Evolutionary conservation across 2,113 vertebrate species (phyloP).

Genomic region (Paramisgurnus dabryanus): DNA sequence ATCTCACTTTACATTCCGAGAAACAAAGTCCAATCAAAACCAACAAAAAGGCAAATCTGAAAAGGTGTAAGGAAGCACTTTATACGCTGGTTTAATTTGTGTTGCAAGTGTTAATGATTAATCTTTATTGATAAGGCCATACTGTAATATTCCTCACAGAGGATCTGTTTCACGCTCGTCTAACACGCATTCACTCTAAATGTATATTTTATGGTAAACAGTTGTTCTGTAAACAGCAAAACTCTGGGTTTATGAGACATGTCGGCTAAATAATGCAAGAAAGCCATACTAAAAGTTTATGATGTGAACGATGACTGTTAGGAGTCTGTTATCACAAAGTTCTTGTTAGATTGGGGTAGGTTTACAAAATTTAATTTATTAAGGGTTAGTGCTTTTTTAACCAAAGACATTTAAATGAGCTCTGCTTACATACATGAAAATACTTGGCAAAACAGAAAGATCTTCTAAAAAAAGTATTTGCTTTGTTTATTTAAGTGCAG

Average conservation of each 20-base stretch:
- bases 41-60: not conserved
- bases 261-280: not conserved
- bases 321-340: not conserved
- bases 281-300: not conserved
- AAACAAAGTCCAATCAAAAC: not conserved
- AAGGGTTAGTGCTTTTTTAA: not conserved
- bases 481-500: not conserved
- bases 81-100: not conserved
- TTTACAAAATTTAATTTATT: not conserved
- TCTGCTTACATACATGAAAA: not conserved
- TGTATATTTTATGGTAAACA: not conserved
- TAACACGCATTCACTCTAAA: not conserved
- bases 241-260: not conserved
- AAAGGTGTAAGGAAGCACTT: not conserved
- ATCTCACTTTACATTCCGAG: not conserved
- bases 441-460: not conserved
- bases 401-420: not conserved
- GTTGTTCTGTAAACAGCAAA: not conserved
- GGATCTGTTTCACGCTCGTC: not conserved
- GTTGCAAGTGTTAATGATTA: conserved; percentile 1
- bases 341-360: not conserved
- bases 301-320: not conserved
- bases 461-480: not conserved
- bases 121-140: conserved; percentile 11
- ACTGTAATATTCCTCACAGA: not conserved